Conservation (phyloP, 2,797 vertebrate species). For the Moxostoma hubbsi region DNA sequence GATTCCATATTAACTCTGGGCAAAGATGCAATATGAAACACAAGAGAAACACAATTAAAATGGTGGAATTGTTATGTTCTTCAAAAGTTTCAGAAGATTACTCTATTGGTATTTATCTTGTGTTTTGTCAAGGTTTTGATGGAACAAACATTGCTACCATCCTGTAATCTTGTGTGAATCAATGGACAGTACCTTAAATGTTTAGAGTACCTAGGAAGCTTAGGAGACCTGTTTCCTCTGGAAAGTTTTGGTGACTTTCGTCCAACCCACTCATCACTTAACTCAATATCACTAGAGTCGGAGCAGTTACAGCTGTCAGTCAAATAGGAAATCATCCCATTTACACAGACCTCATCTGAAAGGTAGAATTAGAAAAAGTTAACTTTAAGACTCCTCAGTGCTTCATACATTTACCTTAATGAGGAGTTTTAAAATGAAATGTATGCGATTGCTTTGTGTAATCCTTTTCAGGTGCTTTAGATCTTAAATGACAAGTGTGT, state of each 20-base stretch:
- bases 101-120: background rate
- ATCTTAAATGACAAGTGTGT: too few relatives aligned
- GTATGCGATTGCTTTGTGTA: too few relatives aligned
- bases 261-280: conserved; percentile 97
- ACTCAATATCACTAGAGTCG: conserved; percentile 97
- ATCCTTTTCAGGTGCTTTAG: too few relatives aligned
- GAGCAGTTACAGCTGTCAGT: conserved; percentile 99
- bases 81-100: too few relatives aligned
- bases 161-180: conserved; percentile 7
- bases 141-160: conserved; percentile 11
- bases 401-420: too few relatives aligned
- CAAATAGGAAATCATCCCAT: conserved; percentile 93
- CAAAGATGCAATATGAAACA: conserved; percentile 22
- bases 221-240: conserved; percentile 96
- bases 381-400: too few relatives aligned
- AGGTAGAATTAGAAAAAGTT: conserved; percentile 4
- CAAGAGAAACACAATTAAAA: background rate
- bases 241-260: conserved; percentile 99
- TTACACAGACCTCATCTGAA: conserved; percentile 95
- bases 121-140: background rate
- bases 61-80: too few relatives aligned
- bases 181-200: conserved; percentile 45
- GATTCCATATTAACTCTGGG: conserved; percentile 98
- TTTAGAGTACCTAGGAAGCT: conserved; percentile 88
- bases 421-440: too few relatives aligned